Evolutionary conservation across 2,797 vertebrate species (phyloP).

Genomic region (Tauraco hartlaubi): DNA sequence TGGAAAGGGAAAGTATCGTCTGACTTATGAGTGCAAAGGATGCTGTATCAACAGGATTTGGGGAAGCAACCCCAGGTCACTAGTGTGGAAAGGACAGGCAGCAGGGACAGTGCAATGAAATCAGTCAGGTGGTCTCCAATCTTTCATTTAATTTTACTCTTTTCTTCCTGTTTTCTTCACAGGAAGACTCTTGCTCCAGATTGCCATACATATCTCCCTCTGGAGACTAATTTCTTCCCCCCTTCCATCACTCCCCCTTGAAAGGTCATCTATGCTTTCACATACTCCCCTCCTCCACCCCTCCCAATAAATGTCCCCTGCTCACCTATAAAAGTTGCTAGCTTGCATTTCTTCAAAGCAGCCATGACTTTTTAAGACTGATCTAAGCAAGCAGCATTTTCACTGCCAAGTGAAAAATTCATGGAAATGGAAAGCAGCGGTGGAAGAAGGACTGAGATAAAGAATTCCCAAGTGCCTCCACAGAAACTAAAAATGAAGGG

Average conservation of each 20-base stretch:
- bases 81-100: neutral
- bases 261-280: neutral
- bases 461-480: neutral
- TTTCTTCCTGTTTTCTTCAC: neutral
- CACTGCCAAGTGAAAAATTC: neutral
- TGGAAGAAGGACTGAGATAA: neutral
- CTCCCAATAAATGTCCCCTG: neutral
- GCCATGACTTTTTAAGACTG: neutral
- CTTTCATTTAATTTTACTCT: neutral
- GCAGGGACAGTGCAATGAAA: neutral
- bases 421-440: neutral
- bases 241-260: neutral
- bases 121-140: neutral
- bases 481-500: neutral
- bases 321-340: neutral
- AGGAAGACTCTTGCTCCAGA: neutral
- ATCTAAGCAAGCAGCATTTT: neutral
- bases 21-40: neutral
- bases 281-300: accelerated
- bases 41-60: neutral
- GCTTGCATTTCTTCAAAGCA: neutral
- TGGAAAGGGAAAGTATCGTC: neutral
- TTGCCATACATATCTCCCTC: neutral
- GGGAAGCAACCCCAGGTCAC: neutral
- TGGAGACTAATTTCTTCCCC: neutral